phyloP scores from a whole-genome alignment of 2,888 invertebrate species.

The Erebia aethiops region DNA sequence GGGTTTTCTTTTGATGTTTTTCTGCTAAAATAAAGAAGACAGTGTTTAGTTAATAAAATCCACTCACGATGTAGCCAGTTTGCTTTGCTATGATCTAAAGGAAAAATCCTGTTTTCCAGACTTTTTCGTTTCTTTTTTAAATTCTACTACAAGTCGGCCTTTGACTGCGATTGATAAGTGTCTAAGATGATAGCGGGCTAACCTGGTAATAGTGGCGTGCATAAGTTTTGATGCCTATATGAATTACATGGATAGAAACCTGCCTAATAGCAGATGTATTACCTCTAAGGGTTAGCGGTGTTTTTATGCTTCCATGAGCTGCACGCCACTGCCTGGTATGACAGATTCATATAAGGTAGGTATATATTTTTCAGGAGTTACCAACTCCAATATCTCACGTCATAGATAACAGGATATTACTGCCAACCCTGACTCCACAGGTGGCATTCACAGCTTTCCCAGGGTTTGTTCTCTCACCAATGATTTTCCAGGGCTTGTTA shows the following conservation, averaged over 20 bases:
- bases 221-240: too few relatives aligned
- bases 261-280: too few relatives aligned
- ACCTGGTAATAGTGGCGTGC: too few relatives aligned
- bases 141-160: not conserved
- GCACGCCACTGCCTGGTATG: too few relatives aligned
- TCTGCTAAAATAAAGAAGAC: conserved; percentile 26
- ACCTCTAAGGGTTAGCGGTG: too few relatives aligned
- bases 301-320: too few relatives aligned
- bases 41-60: conserved; percentile 23
- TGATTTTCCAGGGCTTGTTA: not conserved
- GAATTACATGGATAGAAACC: too few relatives aligned
- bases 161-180: too few relatives aligned
- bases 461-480: not conserved
- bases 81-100: conserved; percentile 7
- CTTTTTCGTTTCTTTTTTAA: too few relatives aligned
- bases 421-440: conserved; percentile 44
- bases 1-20: conserved; percentile 27
- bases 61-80: not conserved
- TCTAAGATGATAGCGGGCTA: too few relatives aligned
- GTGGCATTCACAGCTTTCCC: not conserved
- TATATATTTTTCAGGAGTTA: not conserved
- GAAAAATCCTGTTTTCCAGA: conserved; percentile 11
- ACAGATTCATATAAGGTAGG: too few relatives aligned
- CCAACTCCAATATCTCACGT: conserved; percentile 32
- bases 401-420: conserved; percentile 69